A percentile compares a stretch with the other conserved stretches of the same genome.
phyloP scores from a whole-genome alignment of 2,888 invertebrate species.

The Crossocerus cetratus region DNA sequence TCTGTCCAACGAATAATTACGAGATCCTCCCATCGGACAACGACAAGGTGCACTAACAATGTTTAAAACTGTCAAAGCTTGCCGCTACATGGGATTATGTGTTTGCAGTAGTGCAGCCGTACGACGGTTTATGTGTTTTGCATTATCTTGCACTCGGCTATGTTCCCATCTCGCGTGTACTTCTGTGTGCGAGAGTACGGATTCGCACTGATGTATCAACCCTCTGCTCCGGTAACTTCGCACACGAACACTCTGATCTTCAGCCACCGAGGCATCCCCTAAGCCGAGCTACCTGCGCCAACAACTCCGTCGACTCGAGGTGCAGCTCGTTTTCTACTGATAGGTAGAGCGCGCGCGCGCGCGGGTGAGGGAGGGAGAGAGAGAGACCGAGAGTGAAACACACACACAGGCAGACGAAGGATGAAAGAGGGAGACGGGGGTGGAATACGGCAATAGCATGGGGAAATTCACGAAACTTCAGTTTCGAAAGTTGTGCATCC shows the following conservation, averaged over 20 bases:
- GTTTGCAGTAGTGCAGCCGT: conserved; percentile 36
- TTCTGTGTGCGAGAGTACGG: conserved; percentile 45
- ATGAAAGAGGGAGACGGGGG: no score
- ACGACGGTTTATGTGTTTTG: conserved; percentile 47
- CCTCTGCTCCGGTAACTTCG: conserved; percentile 48
- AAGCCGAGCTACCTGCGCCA: not conserved
- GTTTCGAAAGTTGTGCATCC: conserved; percentile 56
- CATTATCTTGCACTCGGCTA: conserved; percentile 53
- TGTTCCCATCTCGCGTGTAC: conserved; percentile 41
- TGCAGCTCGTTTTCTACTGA: conserved; percentile 48
- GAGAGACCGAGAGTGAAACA: no score
- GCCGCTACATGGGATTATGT: conserved; percentile 12
- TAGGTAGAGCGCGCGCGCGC: conserved; percentile 30
- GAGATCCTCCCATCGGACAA: no score
- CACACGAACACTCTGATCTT: conserved; percentile 28
- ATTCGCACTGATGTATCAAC: conserved; percentile 52
- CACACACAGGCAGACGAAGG: no score
- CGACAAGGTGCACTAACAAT: no score
- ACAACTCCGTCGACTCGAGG: not conserved
- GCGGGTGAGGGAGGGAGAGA: no score
- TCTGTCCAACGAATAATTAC: no score
- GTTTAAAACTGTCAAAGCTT: no score
- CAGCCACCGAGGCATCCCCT: conserved; percentile 22
- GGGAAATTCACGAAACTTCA: conserved; percentile 59
- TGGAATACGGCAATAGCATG: conserved; percentile 39